Conservation (phyloP, 2,888 invertebrate species). For the Diaprepes abbreviatus region DNA sequence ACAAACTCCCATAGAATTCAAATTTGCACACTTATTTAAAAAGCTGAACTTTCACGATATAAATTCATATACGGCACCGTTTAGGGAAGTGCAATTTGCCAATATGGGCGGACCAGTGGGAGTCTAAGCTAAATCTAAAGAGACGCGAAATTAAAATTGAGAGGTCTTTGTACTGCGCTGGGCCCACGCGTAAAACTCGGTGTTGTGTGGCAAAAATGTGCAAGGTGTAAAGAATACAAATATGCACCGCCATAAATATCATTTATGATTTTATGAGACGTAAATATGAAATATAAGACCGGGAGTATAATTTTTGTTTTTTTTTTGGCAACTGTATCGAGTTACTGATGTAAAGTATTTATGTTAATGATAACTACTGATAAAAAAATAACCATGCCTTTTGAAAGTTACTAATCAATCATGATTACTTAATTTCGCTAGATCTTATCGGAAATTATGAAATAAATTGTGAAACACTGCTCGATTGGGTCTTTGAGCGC, state of each 20-base stretch:
- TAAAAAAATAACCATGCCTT: too few relatives aligned
- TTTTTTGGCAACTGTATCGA: too few relatives aligned
- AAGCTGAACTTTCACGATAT: constrained; percentile 24
- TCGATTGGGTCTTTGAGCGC: too few relatives aligned
- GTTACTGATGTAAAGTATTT: too few relatives aligned
- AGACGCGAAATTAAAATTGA: constrained; percentile 35
- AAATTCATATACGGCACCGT: constrained; percentile 33
- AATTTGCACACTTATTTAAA: constrained; percentile 4
- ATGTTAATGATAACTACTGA: too few relatives aligned
- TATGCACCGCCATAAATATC: constrained; percentile 5
- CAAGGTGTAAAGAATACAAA: constrained; percentile 31
- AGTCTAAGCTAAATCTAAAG: constrained; percentile 35
- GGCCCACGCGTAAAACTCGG: constrained; percentile 16
- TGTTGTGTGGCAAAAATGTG: constrained; percentile 16
- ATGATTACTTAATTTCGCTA: too few relatives aligned
- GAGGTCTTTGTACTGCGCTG: constrained; percentile 36
- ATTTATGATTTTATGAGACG: not conserved
- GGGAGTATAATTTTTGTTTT: too few relatives aligned
- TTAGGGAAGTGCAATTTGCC: constrained; percentile 38
- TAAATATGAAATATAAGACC: not conserved
- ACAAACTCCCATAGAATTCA: not conserved
- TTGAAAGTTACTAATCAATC: too few relatives aligned
- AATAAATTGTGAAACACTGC: too few relatives aligned
- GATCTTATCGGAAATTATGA: too few relatives aligned
- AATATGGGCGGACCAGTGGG: constrained; percentile 36